Conservation (phyloP, 2,113 vertebrate species). For the Elanus axillaris region DNA sequence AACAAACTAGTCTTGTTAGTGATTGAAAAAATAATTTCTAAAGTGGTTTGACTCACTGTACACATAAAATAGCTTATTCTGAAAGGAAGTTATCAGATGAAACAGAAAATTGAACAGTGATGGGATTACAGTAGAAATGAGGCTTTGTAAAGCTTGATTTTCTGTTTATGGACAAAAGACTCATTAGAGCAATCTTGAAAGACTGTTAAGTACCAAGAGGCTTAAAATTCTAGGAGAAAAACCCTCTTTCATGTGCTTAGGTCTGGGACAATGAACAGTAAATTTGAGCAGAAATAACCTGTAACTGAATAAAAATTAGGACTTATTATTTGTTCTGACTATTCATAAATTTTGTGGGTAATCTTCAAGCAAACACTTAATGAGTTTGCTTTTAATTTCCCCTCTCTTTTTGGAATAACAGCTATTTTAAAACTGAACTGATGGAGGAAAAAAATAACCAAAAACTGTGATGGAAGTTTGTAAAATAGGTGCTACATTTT, state of each 20-base stretch:
- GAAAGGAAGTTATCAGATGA: background rate
- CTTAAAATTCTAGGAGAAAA: background rate
- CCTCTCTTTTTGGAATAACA: background rate
- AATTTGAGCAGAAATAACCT: background rate
- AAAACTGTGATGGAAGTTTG: background rate
- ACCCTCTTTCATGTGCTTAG: background rate
- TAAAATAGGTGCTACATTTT: background rate
- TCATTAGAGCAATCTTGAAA: background rate
- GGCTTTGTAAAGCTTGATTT: background rate
- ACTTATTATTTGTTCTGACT: background rate
- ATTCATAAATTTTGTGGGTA: background rate
- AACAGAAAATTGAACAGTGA: constrained; percentile 21
- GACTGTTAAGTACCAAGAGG: background rate
- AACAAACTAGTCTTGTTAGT: background rate
- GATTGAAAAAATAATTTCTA: background rate
- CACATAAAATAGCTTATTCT: constrained; percentile 12
- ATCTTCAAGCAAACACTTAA: background rate
- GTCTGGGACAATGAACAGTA: background rate
- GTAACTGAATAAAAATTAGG: background rate
- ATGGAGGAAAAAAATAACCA: background rate
- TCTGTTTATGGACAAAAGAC: background rate
- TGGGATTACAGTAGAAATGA: background rate
- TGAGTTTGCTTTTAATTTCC: background rate
- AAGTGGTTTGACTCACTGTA: constrained; percentile 24
- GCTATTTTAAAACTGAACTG: background rate